Evolutionary conservation across 2,888 invertebrate species (phyloP).

Genomic region (Sepioteuthis lessoniana): DNA sequence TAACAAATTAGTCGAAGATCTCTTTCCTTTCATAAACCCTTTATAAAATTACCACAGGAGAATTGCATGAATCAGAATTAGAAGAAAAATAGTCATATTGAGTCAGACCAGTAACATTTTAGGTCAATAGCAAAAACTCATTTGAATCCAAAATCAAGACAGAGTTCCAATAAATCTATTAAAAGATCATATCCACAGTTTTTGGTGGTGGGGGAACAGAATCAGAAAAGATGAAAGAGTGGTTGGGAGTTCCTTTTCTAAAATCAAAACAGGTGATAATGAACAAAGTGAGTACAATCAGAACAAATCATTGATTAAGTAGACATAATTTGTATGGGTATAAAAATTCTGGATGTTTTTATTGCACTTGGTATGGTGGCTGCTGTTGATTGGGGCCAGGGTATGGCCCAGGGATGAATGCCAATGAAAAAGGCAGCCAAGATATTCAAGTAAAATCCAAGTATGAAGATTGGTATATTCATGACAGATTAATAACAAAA

Average conservation of each 20-base stretch:
- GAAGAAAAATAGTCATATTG: neutral
- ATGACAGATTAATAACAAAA: no score
- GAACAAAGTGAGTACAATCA: neutral
- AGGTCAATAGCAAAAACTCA: neutral
- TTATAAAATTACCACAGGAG: neutral
- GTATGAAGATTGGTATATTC: no score
- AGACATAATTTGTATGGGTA: neutral
- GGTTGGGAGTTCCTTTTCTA: neutral
- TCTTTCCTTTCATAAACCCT: neutral
- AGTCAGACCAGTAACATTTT: neutral
- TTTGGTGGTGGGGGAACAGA: no score
- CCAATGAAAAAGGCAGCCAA: neutral
- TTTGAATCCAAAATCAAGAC: neutral
- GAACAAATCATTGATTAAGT: neutral
- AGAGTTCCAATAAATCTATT: neutral
- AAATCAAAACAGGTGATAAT: neutral
- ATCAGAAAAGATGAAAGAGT: neutral
- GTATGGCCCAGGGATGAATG: no score
- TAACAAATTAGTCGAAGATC: neutral
- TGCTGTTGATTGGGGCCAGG: no score
- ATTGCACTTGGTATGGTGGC: neutral
- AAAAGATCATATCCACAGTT: neutral
- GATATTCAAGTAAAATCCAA: neutral
- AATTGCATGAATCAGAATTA: neutral
- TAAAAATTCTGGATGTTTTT: neutral